A percentile compares a stretch with the other conserved stretches of the same genome.
phyloP scores from a whole-genome alignment of 1,140 invertebrate species.

The Radopholus similis region DNA sequence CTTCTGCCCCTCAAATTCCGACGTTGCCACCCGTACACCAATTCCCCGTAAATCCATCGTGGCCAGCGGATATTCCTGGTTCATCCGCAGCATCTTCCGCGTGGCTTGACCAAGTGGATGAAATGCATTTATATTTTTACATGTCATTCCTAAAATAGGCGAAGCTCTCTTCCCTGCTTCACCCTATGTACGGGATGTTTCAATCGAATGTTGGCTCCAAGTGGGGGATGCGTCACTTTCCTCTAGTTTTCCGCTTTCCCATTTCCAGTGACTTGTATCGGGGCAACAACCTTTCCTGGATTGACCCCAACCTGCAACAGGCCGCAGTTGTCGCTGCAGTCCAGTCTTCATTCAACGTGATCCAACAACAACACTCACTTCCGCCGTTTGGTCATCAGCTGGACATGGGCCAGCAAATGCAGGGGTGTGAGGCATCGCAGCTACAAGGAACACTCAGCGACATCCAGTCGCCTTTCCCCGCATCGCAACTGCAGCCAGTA shows the following conservation, averaged over 20 bases:
- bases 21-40: no score
- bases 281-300: background rate
- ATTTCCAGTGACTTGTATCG: background rate
- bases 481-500: no score
- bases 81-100: conserved; percentile 1
- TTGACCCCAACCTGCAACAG: background rate
- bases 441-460: no score
- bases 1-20: background rate
- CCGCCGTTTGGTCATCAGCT: background rate
- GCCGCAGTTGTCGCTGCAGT: background rate
- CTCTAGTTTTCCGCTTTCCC: background rate
- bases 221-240: background rate
- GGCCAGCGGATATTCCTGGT: background rate
- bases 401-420: no score
- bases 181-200: conserved; percentile 22
- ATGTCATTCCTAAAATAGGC: background rate
- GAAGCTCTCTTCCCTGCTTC: conserved; percentile 13
- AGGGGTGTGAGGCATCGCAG: no score
- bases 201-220: conserved; percentile 1
- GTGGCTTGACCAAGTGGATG: conserved; percentile 23
- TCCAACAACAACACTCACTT: background rate
- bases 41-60: background rate
- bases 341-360: background rate
- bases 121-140: background rate
- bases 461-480: no score